Percentiles rank a stretch among this genome's conserved stretches.
These are phyloP conservation scores for Morone chrysops DNA, from an alignment of 2,113 vertebrate genomes.

Conservation along the genomic window DNA sequence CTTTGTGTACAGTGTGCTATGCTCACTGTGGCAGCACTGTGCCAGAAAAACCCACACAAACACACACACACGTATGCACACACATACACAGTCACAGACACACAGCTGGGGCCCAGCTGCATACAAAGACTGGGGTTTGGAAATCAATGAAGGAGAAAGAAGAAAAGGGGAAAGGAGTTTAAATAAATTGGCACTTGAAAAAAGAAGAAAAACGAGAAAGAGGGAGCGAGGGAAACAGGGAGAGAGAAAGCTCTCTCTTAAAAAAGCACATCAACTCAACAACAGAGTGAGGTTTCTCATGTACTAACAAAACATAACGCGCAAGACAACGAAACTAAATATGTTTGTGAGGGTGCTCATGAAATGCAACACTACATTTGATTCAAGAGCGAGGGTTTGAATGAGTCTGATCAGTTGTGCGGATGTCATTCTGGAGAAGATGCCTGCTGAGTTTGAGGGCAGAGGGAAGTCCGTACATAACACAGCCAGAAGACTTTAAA, in stretches of 20 bases:
- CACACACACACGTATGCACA: conserved; percentile 71
- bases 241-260: conserved; percentile 57
- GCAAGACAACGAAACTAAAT: conserved; percentile 39
- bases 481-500: conserved; percentile 28
- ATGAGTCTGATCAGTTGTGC: conserved; percentile 18
- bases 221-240: conserved; percentile 68
- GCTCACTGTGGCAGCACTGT: conserved; percentile 83
- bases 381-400: conserved; percentile 31
- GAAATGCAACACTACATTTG: conserved; percentile 29
- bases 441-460: conserved; percentile 24
- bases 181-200: conserved; percentile 89
- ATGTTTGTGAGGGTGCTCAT: conserved; percentile 47
- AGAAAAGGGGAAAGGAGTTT: conserved; percentile 86
- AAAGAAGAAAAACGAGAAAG: conserved; percentile 81
- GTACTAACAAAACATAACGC: conserved; percentile 60
- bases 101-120: conserved; percentile 89
- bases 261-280: conserved; percentile 72
- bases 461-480: conserved; percentile 23
- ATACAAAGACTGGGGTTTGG: conserved; percentile 87
- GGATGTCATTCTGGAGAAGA: conserved; percentile 37
- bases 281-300: conserved; percentile 60
- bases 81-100: conserved; percentile 79
- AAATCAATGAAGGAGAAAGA: conserved; percentile 90
- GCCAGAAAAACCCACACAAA: conserved; percentile 83
- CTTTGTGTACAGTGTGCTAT: conserved; percentile 80